Base-by-base conservation (phyloP, 2,113 vertebrate species). In the Larimichthys polyactis region DNA sequence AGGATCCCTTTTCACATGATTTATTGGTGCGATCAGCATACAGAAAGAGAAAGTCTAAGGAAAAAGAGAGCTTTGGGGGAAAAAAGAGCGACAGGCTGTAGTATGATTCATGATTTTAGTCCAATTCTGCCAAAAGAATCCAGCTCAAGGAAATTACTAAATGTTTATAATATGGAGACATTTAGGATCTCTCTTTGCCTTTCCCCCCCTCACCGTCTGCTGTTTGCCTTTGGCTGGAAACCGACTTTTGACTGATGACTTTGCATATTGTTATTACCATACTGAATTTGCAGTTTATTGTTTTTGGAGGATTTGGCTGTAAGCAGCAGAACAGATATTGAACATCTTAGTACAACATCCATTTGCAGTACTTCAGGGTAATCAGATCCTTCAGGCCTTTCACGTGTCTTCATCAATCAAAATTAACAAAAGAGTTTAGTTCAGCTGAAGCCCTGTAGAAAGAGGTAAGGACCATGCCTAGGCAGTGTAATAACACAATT, bases 191-290 rank as follows among this genome's bases (percentile, higher is more conserved):
- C 73, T 81, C 64, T 79, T 79, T 87, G 71, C 72, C 27, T 80
- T 78, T 68, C 75, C 40, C 55, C 40, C 55, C 73, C 27, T 70
- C 66, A 63, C 49, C 65, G 77, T 80, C 72, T 87, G 44, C 58
- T 75, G 66, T 81, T 83, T 81, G 92, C 88, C 75, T 86, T 83
- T 85, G 89, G 91, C 90, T 75, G 27, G 46, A 88, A 78, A 83
- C 49, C 20, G 64, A 84, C 83, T 77, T 84, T 74, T 90, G 87
- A 94, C 78, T 77, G 84, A 93, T 90, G 86, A 90, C 63, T 92
- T 90, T 90, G 79, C 88, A 86, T 87, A 86, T 84, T 88, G 72
- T 84, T 91, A 85, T 86, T 87, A 82, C 59, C 57, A 82, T 81
- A 63, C 82, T 78, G 69, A 82, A 90, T 78, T 88, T 85, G 74